Evolutionary conservation across 2,797 vertebrate genomes (phyloP), one percentile per base, ranked within the genome.

Genomic region (Huso huso): DNA sequence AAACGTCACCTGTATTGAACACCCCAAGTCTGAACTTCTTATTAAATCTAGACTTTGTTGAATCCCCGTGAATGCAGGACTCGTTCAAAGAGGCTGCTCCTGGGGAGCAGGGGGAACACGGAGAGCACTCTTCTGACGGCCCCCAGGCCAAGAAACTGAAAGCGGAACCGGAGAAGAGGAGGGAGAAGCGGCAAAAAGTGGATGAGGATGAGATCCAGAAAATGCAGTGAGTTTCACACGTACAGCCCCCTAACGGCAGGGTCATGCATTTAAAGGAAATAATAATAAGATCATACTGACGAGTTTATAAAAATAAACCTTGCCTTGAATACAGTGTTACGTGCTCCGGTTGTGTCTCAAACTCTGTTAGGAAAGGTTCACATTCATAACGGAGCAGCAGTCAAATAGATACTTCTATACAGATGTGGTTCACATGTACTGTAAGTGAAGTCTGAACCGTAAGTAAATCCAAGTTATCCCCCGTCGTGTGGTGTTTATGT

Each of bases 191-290:
- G 61, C 93, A 96, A 8, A 99, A 98, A 63, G 95, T 98, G 7
- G 97, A 98, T n/a, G 95, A 99, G 82, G 96, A 99, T 66, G 97
- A 99, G 83, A 99, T 99, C 70, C 96, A 99, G 77, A 99, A 99
- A 88, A 99, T 99, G 95, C 96, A 99, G 96, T 99, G 83, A 93
- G 95, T 81, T 13, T 3, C 9, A 49, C 23, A 37, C 23, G 23
- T 37, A 37, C 23, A 37, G 23, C 23, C 23, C 23, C 23, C 23
- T 37, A 9, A 4, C 4, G 7, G 11, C n/a, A 37, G 13, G 6
- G 52, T 10, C 48, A 51, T 6, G 6, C 9, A 49, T 10, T 11
- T 8, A 61, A 8, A 9, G 53, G 7, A 11, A 6, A 58, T 58
- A 48, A 48, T 60, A 13, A n/a, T 13, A 37, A 4, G n/a, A 13